Base-by-base conservation (phyloP, 2,888 invertebrate species). In the Parnassius mnemosyne region DNA sequence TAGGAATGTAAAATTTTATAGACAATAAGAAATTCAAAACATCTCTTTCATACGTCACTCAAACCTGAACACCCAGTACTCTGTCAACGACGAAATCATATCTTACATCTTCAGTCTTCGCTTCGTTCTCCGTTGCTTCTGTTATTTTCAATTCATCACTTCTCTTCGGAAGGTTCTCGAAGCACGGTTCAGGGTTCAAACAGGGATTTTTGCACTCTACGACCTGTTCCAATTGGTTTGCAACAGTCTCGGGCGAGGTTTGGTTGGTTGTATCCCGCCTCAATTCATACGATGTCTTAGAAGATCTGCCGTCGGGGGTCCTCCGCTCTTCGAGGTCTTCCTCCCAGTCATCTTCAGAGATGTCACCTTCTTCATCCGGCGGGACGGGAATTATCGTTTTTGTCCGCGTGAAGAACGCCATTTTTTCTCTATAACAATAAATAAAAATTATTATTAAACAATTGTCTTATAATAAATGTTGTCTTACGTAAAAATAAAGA, bases 351-450 rank as follows among this genome's bases (percentile, higher is more conserved):
- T 90, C 90, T 57, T 87, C 89, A 0, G 90, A 90, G 16, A 83
- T 74, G 76, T 83, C 83, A 10, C 77, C 81, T 66, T 94, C 94
- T 56, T 96, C 95, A 16, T 93, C 92, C 1, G 96, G 95, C 68
- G 96, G 84, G 67, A 95, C 93, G 62, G 97, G 96, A 75, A 97
- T 95, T 65, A 94, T 94, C 44, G 94, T 85, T 73, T 95, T 96
- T 68, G 95, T 94, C 73, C 96, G 94, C 1, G 97, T 98, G 86
- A 98, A 98, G 92, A 98, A 98, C 51, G 97, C 97, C 95, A 98
- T 98, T 89, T 98, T 98, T 89, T 98, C 98, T 92, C 98, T 98
- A 92, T 43, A 92, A 46, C 64, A 61, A 68, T 3, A 47, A 52
- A 52, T 34, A 50, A 16, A 25, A 25, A 34, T 34, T 34, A 34